A percentile compares a stretch with the other conserved stretches of the same genome.
These are phyloP conservation scores for Pachycephala philippinensis DNA, from an alignment of 2,113 vertebrate genomes.

Conservation along the genomic window DNA sequence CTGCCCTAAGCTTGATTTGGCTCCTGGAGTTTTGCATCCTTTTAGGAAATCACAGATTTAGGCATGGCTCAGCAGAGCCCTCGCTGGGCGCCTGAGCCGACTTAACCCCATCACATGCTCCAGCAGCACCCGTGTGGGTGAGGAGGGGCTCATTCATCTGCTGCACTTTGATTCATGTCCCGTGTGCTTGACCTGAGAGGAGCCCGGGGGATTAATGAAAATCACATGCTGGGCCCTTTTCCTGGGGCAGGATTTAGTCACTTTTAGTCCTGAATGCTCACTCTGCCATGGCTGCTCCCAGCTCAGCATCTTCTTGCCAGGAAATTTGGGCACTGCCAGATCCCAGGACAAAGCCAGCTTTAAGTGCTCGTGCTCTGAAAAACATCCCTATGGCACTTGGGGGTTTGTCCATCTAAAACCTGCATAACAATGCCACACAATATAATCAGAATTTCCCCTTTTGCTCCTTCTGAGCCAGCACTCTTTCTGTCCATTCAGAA, in stretches of 20 bases:
- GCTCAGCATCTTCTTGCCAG: neutral
- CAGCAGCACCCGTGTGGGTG: neutral
- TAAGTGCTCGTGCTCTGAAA: neutral
- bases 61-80: slow-evolving; percentile 37
- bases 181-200: slow-evolving; percentile 23
- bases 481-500: neutral
- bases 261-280: neutral
- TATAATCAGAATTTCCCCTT: neutral
- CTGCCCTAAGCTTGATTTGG: neutral
- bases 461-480: neutral
- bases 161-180: slow-evolving; percentile 45
- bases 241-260: slow-evolving; percentile 25
- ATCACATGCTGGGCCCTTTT: slow-evolving; percentile 56
- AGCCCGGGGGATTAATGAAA: slow-evolving; percentile 55
- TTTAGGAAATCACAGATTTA: slow-evolving; percentile 49
- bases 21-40: slow-evolving; percentile 49
- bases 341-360: neutral
- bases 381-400: neutral
- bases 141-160: slow-evolving; percentile 25
- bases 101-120: slow-evolving; percentile 56
- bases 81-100: slow-evolving; percentile 26
- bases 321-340: neutral
- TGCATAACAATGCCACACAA: neutral
- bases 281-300: slow-evolving; percentile 15
- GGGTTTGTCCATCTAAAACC: neutral